A percentile compares a stretch with the other conserved stretches of the same genome.
Conservation (phyloP, 2,797 vertebrate genomes). For the Thamnophis elegans region DNA sequence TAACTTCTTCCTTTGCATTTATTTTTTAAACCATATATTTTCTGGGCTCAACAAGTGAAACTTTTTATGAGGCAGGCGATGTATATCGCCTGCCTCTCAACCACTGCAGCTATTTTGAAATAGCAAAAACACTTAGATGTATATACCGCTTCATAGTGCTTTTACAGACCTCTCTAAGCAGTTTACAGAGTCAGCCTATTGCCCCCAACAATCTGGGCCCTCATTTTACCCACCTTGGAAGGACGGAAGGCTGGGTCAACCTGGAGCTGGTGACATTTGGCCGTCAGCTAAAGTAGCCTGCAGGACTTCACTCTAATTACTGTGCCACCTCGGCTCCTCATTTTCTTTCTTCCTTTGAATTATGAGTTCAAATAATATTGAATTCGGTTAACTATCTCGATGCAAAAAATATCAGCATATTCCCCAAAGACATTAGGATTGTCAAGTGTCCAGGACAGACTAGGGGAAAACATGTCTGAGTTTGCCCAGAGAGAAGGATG, state of each 20-base stretch:
- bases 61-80: slow-evolving; percentile 48
- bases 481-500: not conserved
- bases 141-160: too few relatives aligned
- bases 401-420: not conserved
- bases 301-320: too few relatives aligned
- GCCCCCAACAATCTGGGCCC: too few relatives aligned
- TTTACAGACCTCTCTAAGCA: too few relatives aligned
- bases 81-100: slow-evolving; percentile 38
- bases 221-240: too few relatives aligned
- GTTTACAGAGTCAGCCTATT: too few relatives aligned
- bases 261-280: too few relatives aligned
- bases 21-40: slow-evolving; percentile 50
- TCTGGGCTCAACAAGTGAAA: slow-evolving; percentile 54
- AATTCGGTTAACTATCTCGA: slow-evolving; percentile 6
- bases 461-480: not conserved
- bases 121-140: too few relatives aligned
- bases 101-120: slow-evolving; percentile 24
- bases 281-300: too few relatives aligned
- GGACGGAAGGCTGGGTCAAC: too few relatives aligned
- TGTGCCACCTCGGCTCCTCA: not conserved
- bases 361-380: not conserved
- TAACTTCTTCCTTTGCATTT: not conserved
- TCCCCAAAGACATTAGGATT: not conserved
- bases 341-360: slow-evolving; percentile 27
- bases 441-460: slow-evolving; percentile 8